These are phyloP conservation scores for Schizotus pectinicornis DNA, from an alignment of 2,888 invertebrate genomes.

Conservation along the genomic window DNA sequence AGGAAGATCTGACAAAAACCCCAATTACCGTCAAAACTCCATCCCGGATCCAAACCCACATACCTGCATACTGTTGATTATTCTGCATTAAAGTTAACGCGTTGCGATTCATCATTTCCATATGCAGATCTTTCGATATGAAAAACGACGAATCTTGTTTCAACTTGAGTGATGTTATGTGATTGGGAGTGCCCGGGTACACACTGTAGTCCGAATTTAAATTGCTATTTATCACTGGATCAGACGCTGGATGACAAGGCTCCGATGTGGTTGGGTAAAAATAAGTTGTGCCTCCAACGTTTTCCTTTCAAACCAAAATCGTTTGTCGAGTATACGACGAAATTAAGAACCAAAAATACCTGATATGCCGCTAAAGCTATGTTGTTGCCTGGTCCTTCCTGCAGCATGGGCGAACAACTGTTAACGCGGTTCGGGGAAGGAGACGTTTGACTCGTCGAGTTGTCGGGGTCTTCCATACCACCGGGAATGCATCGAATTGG, in stretches of 20 bases:
- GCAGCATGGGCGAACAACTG: constrained; percentile 56
- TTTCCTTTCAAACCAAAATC: constrained; percentile 67
- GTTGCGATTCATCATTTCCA: constrained; percentile 78
- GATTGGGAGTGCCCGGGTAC: constrained; percentile 69
- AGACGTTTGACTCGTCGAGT: constrained; percentile 37
- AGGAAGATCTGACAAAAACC: constrained; percentile 66
- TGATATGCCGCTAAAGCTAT: constrained; percentile 54
- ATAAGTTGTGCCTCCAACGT: constrained; percentile 94
- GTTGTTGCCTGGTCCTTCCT: constrained; percentile 48
- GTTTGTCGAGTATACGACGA: background rate
- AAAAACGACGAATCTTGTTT: constrained; percentile 72
- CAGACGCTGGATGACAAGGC: constrained; percentile 45
- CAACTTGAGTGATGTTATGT: constrained; percentile 62
- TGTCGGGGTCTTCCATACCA: constrained; percentile 40
- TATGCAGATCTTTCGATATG: constrained; percentile 81
- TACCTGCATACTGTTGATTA: constrained; percentile 61
- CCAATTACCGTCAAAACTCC: constrained; percentile 12
- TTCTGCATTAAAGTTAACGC: constrained; percentile 72
- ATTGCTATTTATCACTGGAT: constrained; percentile 33
- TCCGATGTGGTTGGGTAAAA: constrained; percentile 76
- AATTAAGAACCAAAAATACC: constrained; percentile 34
- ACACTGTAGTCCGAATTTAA: constrained; percentile 63
- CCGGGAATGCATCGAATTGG: constrained; percentile 39
- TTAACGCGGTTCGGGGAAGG: constrained; percentile 51
- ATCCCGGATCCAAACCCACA: constrained; percentile 15